Conservation (phyloP, 1,140 invertebrate genomes). For the Heliconius congener region DNA sequence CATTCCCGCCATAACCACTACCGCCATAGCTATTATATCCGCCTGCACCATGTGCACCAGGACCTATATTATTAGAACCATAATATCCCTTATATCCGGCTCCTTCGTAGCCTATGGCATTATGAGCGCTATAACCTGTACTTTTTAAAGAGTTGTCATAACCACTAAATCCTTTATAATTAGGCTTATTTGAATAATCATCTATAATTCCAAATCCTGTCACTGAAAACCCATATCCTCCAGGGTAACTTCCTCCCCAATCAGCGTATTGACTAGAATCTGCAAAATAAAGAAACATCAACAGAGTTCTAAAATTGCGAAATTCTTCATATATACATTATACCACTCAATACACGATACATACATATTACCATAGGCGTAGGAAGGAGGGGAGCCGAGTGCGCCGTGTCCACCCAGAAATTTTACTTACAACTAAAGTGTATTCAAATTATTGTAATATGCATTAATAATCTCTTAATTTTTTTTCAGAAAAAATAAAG, state of each 20-base stretch:
- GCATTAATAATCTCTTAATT: too few species aligned
- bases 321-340: too few species aligned
- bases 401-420: too few species aligned
- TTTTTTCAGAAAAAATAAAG: too few species aligned
- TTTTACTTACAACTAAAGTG: too few species aligned
- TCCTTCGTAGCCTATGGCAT: constrained; percentile 38
- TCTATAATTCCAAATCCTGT: constrained; percentile 58
- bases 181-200: constrained; percentile 37
- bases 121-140: constrained; percentile 34
- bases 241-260: constrained; percentile 50
- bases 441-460: too few species aligned
- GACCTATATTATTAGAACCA: constrained; percentile 17
- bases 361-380: too few species aligned
- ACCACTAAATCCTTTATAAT: constrained; percentile 33
- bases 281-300: constrained; percentile 33
- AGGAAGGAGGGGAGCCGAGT: too few species aligned
- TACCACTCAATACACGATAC: too few species aligned
- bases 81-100: constrained; percentile 41
- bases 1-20: constrained; percentile 12
- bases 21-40: constrained; percentile 22
- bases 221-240: constrained; percentile 53
- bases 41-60: constrained; percentile 46
- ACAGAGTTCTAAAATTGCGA: too few species aligned
- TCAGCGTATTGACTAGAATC: constrained; percentile 57
- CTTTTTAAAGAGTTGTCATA: constrained; percentile 40